Percentiles rank a stretch among this genome's conserved stretches.
Evolutionary conservation across 2,113 vertebrate genomes (phyloP).

Genomic region (Paradisaea rubra): DNA sequence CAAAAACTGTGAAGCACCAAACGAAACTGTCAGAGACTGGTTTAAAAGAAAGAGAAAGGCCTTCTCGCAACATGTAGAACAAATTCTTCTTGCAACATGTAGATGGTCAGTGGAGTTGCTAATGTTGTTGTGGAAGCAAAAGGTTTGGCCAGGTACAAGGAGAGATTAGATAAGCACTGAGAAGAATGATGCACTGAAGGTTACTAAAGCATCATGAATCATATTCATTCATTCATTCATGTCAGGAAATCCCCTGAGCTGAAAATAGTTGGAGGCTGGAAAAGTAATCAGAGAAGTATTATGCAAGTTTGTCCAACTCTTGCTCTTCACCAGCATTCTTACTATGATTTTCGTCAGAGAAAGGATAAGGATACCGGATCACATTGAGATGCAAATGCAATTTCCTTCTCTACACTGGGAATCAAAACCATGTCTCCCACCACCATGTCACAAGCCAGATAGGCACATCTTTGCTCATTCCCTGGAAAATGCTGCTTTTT

Average conservation of each 20-base stretch:
- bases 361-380: not conserved
- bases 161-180: not conserved
- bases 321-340: not conserved
- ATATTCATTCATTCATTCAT: not conserved
- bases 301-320: not conserved
- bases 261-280: not conserved
- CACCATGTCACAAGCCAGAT: not conserved
- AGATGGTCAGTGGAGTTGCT: not conserved
- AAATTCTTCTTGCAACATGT: not conserved
- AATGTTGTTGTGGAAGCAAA: not conserved
- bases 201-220: not conserved
- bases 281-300: not conserved
- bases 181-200: not conserved
- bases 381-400: not conserved
- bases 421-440: not conserved
- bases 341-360: not conserved
- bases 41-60: not conserved
- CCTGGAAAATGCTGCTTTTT: not conserved
- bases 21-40: rapidly evolving
- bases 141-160: not conserved
- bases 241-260: constrained; percentile 12
- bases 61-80: not conserved
- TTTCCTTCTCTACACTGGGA: not conserved
- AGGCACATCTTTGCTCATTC: not conserved
- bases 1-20: not conserved